Evolutionary conservation across 2,797 vertebrate genomes (phyloP).

Genomic region (Setipinna tenuifilis): DNA sequence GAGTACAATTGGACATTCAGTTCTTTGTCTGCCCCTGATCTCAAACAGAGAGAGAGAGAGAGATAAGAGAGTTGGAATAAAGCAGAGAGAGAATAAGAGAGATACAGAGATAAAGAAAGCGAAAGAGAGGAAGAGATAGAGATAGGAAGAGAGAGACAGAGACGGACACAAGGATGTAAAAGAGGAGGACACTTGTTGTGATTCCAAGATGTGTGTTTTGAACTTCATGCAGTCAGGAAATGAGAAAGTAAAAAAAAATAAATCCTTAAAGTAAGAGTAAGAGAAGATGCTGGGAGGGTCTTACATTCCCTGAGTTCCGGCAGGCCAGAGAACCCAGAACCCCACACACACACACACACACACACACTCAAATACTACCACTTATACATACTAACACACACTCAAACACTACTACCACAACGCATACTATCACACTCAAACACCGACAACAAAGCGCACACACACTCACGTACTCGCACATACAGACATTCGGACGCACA

Average conservation of each 20-base stretch:
- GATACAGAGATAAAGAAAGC: not conserved
- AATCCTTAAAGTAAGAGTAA: not conserved
- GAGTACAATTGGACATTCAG: not conserved
- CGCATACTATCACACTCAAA: conserved; percentile 17
- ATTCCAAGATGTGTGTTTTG: not conserved
- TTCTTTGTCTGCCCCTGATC: not conserved
- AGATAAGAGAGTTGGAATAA: not conserved
- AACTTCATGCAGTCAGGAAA: not conserved
- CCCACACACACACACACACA: not conserved
- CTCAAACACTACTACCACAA: not conserved
- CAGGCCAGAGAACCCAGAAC: conserved; percentile 12
- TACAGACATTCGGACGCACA: conserved; percentile 22
- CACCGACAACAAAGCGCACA: conserved; percentile 7
- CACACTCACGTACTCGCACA: conserved; percentile 19
- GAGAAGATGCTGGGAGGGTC: not conserved
- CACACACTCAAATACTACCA: conserved; percentile 22
- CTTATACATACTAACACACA: conserved; percentile 14
- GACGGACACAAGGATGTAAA: not conserved
- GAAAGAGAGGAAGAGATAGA: not conserved
- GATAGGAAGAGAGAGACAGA: conserved; percentile 10
- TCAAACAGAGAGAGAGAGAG: not conserved
- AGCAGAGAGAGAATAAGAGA: conserved; percentile 21
- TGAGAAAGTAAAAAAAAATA: not conserved
- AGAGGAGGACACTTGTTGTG: conserved; percentile 25
- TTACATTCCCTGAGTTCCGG: conserved; percentile 10